These are phyloP conservation scores for Mus spicilegus DNA, from an alignment of 2,113 vertebrate genomes.

Conservation along the genomic window DNA sequence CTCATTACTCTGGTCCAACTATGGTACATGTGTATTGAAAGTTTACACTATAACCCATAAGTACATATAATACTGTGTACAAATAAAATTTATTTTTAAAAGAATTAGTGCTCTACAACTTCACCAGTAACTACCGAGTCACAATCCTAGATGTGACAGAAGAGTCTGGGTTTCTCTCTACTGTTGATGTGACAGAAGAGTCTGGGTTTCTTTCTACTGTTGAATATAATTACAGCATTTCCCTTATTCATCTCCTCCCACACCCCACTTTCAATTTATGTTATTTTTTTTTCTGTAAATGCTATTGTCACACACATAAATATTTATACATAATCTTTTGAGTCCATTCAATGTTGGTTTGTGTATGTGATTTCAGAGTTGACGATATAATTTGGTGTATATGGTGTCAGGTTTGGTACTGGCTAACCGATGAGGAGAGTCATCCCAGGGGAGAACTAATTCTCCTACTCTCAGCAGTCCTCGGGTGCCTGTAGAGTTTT, in stretches of 20 bases:
- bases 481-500: not conserved
- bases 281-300: not conserved
- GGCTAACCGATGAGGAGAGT: not conserved
- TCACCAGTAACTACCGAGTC: not conserved
- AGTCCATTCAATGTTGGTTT: not conserved
- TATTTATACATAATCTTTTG: not conserved
- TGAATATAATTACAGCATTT: not conserved
- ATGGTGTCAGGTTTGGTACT: not conserved
- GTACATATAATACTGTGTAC: not conserved
- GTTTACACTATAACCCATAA: no score
- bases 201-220: not conserved
- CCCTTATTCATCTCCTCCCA: not conserved
- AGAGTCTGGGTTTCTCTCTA: not conserved
- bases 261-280: not conserved
- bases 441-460: not conserved
- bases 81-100: not conserved
- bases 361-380: not conserved
- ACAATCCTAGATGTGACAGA: not conserved
- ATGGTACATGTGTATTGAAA: not conserved
- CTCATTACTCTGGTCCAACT: not conserved
- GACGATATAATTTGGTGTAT: not conserved
- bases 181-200: not conserved
- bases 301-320: not conserved
- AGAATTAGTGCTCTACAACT: not conserved
- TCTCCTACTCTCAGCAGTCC: not conserved